Conservation (phyloP, 2,113 vertebrate genomes). For the Struthidea cinerea region DNA sequence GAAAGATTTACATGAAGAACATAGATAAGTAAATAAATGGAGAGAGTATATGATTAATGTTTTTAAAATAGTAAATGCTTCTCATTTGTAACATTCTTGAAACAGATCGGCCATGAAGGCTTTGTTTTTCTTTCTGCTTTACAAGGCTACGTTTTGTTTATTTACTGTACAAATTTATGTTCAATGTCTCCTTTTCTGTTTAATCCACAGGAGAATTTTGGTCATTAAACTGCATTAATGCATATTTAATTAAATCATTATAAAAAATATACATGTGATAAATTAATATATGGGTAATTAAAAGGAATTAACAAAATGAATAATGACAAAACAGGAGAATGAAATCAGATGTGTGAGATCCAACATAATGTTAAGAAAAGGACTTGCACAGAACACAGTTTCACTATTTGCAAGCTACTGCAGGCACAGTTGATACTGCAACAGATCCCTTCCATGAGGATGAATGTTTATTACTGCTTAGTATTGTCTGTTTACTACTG, state of each 20-base stretch:
- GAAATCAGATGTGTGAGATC: not conserved
- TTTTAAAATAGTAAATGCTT: slow-evolving; percentile 72
- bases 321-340: not conserved
- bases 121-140: slow-evolving; percentile 67
- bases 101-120: slow-evolving; percentile 21
- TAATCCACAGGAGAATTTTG: slow-evolving; percentile 45
- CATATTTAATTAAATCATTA: slow-evolving; percentile 22
- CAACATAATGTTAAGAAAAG: not conserved
- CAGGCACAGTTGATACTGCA: not conserved
- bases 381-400: not conserved
- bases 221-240: slow-evolving; percentile 30
- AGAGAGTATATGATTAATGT: slow-evolving; percentile 70
- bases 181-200: slow-evolving; percentile 53
- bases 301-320: not conserved
- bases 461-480: not conserved
- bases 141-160: slow-evolving; percentile 63
- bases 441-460: not conserved
- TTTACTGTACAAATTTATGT: slow-evolving; percentile 57
- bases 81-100: slow-evolving; percentile 66
- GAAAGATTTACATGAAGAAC: slow-evolving; percentile 63
- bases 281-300: not conserved
- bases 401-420: not conserved
- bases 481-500: not conserved
- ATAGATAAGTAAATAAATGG: slow-evolving; percentile 70
- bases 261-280: not conserved